Conservation (phyloP, 1,140 invertebrate species). For the Diachasma alloeum region DNA sequence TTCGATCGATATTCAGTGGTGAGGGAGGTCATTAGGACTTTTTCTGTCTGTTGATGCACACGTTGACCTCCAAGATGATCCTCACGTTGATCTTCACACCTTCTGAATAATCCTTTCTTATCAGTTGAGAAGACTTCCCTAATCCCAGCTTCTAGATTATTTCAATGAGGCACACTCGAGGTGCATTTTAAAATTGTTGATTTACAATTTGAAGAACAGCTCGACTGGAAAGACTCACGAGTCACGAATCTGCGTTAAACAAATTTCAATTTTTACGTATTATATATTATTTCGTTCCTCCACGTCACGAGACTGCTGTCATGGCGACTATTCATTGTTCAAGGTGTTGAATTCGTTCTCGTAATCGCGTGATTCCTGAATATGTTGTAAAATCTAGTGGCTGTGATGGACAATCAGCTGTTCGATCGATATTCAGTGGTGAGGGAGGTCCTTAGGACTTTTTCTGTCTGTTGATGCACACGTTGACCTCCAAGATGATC, state of each 20-base stretch:
- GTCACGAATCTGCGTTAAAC: neutral
- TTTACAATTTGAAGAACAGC: constrained; percentile 36
- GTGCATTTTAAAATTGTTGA: constrained; percentile 55
- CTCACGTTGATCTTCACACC: neutral
- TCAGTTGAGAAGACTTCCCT: neutral
- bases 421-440: neutral
- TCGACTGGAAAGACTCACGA: neutral
- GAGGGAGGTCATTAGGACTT: neutral
- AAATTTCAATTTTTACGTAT: neutral
- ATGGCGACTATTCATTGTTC: neutral
- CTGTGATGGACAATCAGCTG: too few species aligned
- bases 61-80: too few species aligned
- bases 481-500: too few species aligned
- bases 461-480: neutral
- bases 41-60: neutral
- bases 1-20: neutral
- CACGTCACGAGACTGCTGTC: neutral
- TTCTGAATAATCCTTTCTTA: neutral
- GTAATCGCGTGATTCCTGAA: too few species aligned
- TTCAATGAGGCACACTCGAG: constrained; percentile 53
- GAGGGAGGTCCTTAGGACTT: neutral
- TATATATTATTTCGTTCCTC: neutral
- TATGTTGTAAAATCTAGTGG: too few species aligned
- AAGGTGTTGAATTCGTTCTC: neutral
- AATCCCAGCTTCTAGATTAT: constrained; percentile 49